phyloP scores from a whole-genome alignment of 2,797 vertebrate genomes.

The Smutsia gigantea region DNA sequence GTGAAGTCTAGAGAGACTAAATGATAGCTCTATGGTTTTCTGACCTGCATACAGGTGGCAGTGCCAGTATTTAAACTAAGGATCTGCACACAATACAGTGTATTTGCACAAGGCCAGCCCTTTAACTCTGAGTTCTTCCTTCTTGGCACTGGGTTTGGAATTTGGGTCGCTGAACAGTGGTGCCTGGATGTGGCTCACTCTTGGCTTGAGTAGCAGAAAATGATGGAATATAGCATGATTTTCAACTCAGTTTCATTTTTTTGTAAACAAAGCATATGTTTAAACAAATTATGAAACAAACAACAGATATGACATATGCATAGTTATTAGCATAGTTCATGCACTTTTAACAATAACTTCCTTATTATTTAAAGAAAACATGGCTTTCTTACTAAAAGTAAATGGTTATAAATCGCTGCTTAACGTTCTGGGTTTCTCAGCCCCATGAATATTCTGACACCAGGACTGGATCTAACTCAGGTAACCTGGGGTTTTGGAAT shows the following conservation, averaged over 20 bases:
- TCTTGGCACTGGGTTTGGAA: slow-evolving; percentile 25
- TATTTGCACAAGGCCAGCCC: neutral
- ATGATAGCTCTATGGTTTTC: neutral
- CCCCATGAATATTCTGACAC: neutral
- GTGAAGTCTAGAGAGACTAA: neutral
- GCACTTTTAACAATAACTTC: neutral
- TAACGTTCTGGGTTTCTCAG: neutral
- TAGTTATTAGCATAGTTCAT: neutral
- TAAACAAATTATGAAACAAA: slow-evolving; percentile 3
- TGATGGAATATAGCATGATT: neutral
- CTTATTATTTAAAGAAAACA: slow-evolving; percentile 22
- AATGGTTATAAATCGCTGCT: slow-evolving; percentile 22
- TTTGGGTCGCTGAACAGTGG: neutral
- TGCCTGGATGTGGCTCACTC: slow-evolving; percentile 6
- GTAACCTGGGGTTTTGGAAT: neutral
- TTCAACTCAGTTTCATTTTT: neutral
- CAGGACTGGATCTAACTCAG: neutral
- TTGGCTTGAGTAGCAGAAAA: slow-evolving; percentile 24
- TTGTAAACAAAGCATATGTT: neutral
- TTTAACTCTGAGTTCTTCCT: slow-evolving; percentile 27
- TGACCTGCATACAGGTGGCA: neutral
- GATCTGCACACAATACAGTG: neutral
- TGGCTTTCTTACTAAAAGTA: slow-evolving; percentile 20
- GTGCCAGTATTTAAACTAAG: slow-evolving; percentile 45
- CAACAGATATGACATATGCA: neutral